These are phyloP conservation scores for Platanista minor DNA, from an alignment of 2,113 vertebrate species.

Conservation along the genomic window DNA sequence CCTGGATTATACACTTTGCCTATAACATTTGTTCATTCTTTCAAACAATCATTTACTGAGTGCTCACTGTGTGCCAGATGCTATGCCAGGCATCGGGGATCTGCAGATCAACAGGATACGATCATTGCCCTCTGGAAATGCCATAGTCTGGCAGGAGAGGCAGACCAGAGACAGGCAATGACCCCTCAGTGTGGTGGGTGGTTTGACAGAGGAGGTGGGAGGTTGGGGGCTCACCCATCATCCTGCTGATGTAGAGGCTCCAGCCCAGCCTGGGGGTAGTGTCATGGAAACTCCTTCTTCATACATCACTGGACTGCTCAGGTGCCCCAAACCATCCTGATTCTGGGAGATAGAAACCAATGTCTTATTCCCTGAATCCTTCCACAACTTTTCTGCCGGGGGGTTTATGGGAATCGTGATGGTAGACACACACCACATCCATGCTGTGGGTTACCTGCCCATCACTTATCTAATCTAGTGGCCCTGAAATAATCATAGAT, in stretches of 20 bases:
- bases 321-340: not conserved
- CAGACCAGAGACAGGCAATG: not conserved
- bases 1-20: conserved; percentile 18
- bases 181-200: not conserved
- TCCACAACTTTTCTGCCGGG: not conserved
- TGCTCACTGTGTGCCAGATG: not conserved
- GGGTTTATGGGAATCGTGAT: not conserved
- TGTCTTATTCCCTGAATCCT: not conserved
- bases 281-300: not conserved
- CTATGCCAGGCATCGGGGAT: not conserved
- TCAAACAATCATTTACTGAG: conserved; percentile 23
- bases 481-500: not conserved
- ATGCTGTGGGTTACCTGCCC: not conserved
- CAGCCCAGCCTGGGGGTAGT: not conserved
- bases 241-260: not conserved
- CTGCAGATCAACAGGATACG: not conserved
- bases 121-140: not conserved
- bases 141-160: not conserved
- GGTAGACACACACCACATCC: not conserved
- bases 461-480: not conserved
- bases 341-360: not conserved
- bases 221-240: not conserved
- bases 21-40: conserved; percentile 29
- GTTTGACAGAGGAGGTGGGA: not conserved
- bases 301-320: not conserved